phyloP scores from a whole-genome alignment of 1,140 invertebrate genomes.

The Agrilus planipennis region DNA sequence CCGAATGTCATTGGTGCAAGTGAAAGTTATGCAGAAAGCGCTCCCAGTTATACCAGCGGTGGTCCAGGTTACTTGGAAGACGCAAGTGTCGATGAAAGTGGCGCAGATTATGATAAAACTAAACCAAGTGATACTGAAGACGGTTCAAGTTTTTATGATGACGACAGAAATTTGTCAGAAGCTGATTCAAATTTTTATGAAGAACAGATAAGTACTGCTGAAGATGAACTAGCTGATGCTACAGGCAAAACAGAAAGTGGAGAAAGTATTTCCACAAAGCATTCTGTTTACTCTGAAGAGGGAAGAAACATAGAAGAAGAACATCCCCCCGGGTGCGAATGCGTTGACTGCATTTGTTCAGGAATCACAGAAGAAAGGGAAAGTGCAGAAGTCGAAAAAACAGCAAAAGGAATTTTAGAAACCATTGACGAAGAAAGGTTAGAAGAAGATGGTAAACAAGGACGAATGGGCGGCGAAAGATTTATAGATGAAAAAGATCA shows the following conservation, averaged over 20 bases:
- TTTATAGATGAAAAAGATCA: too few relatives aligned
- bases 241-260: background rate
- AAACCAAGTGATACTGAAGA: background rate
- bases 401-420: too few relatives aligned
- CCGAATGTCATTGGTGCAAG: background rate
- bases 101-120: background rate
- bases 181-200: background rate
- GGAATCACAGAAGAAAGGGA: background rate
- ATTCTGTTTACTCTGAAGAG: background rate
- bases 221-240: background rate
- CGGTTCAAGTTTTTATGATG: background rate
- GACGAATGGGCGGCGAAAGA: too few relatives aligned
- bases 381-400: too few relatives aligned
- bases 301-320: background rate
- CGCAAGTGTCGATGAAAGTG: background rate
- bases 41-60: background rate
- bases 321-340: too few relatives aligned
- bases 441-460: too few relatives aligned
- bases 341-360: too few relatives aligned
- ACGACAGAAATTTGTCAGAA: background rate
- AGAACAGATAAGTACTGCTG: background rate
- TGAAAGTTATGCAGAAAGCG: background rate
- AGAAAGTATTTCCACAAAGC: conserved; percentile 1
- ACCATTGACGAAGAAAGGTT: too few relatives aligned
- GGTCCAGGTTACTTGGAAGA: background rate